Evolutionary conservation across 2,888 invertebrate species (phyloP).

Genomic region (Sclerodermus sp.): DNA sequence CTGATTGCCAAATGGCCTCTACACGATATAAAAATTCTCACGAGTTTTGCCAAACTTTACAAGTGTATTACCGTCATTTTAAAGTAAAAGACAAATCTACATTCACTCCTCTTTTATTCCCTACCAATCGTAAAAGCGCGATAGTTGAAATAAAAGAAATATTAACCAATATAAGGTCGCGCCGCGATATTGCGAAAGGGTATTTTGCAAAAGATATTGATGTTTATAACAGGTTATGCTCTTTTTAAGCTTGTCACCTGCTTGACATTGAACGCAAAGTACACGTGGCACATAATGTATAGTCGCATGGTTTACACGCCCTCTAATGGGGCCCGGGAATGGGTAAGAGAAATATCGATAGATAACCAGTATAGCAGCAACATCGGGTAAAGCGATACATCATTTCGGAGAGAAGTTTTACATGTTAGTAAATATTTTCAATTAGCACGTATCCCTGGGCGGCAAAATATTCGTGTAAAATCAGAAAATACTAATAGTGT

Average conservation of each 20-base stretch:
- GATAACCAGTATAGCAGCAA: conserved; percentile 16
- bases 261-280: conserved; percentile 7
- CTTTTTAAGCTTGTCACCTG: conserved; percentile 9
- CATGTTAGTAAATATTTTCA: too few relatives aligned
- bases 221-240: too few relatives aligned
- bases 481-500: too few relatives aligned
- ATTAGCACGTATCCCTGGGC: too few relatives aligned
- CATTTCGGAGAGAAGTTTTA: neutral
- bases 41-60: conserved; percentile 24
- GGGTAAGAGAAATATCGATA: conserved; percentile 21
- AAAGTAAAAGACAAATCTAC: too few relatives aligned
- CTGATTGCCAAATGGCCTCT: conserved; percentile 40
- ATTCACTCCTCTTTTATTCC: too few relatives aligned
- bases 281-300: conserved; percentile 15
- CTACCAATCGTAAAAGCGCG: too few relatives aligned
- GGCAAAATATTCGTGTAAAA: too few relatives aligned
- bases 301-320: conserved; percentile 20
- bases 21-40: conserved; percentile 24
- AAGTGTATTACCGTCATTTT: conserved; percentile 10
- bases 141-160: too few relatives aligned
- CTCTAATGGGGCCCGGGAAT: conserved; percentile 17
- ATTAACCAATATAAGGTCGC: too few relatives aligned
- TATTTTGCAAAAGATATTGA: too few relatives aligned
- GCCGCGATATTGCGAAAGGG: too few relatives aligned
- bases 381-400: conserved; percentile 5